These are phyloP conservation scores for Drosophila koepferae DNA, from an alignment of 2,888 invertebrate species.

Conservation along the genomic window DNA sequence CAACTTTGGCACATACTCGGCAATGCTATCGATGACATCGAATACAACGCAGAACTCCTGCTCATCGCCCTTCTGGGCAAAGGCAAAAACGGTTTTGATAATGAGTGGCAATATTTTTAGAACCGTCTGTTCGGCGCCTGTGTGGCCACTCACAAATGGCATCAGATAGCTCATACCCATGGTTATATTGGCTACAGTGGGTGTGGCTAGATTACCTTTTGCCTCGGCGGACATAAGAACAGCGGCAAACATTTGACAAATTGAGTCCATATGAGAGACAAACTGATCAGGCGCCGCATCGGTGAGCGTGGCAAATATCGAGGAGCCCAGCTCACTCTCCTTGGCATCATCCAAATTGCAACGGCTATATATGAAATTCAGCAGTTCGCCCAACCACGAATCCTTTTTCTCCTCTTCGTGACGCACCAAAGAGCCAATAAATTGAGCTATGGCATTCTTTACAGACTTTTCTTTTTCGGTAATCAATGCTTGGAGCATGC, in stretches of 20 bases:
- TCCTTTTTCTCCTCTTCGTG: constrained; percentile 88
- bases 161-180: constrained; percentile 89
- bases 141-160: constrained; percentile 88
- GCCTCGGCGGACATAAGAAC: constrained; percentile 82
- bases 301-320: constrained; percentile 89
- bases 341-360: constrained; percentile 81
- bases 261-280: constrained; percentile 88
- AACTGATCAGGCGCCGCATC: constrained; percentile 90
- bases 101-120: constrained; percentile 88
- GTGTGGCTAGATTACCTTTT: constrained; percentile 82
- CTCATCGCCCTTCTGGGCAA: constrained; percentile 86
- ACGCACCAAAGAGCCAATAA: constrained; percentile 90
- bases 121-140: constrained; percentile 86
- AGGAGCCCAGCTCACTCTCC: constrained; percentile 84
- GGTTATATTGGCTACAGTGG: constrained; percentile 84
- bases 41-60: constrained; percentile 85
- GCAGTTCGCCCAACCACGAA: constrained; percentile 82
- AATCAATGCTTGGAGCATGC: constrained; percentile 87
- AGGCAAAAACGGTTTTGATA: constrained; percentile 87
- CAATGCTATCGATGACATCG: constrained; percentile 84
- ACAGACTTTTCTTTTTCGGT: constrained; percentile 88
- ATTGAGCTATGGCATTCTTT: constrained; percentile 89
- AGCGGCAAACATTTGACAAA: constrained; percentile 86
- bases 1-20: constrained; percentile 83
- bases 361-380: constrained; percentile 83